These are phyloP conservation scores for Lasiurus borealis DNA, from an alignment of 2,113 vertebrate genomes.

Conservation along the genomic window DNA sequence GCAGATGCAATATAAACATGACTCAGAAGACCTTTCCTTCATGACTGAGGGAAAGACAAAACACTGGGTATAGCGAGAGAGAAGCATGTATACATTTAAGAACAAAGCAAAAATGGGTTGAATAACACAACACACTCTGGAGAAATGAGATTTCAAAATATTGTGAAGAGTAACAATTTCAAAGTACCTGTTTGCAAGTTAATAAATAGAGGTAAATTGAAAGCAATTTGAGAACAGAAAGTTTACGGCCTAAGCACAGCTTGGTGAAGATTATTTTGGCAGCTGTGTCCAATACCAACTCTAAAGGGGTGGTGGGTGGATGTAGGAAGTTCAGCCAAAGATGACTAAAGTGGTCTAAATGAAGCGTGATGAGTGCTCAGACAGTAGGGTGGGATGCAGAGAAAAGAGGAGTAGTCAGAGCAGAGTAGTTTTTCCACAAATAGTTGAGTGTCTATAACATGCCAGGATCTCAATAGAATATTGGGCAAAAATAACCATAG, in stretches of 20 bases:
- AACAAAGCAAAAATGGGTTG: neutral
- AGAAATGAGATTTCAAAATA: constrained; percentile 31
- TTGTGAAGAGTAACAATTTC: neutral
- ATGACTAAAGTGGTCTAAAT: neutral
- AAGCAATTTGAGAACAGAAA: neutral
- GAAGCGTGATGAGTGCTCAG: neutral
- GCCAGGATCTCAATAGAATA: neutral
- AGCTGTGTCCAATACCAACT: neutral
- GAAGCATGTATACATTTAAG: neutral
- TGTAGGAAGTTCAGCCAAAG: neutral
- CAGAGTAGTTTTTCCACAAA: neutral
- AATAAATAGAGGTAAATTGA: constrained; percentile 10
- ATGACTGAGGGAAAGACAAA: neutral
- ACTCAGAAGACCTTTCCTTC: neutral
- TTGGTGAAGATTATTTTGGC: constrained; percentile 45
- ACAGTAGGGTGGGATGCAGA: neutral
- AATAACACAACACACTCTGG: neutral
- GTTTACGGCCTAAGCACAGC: neutral
- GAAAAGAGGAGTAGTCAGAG: neutral
- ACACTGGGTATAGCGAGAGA: neutral
- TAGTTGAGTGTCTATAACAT: neutral
- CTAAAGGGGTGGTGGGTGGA: neutral
- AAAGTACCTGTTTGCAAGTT: neutral
- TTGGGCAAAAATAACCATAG: neutral
- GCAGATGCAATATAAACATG: neutral